Evolutionary conservation across 2,888 invertebrate species (phyloP).

Genomic region (Drosophila paracracens): DNA sequence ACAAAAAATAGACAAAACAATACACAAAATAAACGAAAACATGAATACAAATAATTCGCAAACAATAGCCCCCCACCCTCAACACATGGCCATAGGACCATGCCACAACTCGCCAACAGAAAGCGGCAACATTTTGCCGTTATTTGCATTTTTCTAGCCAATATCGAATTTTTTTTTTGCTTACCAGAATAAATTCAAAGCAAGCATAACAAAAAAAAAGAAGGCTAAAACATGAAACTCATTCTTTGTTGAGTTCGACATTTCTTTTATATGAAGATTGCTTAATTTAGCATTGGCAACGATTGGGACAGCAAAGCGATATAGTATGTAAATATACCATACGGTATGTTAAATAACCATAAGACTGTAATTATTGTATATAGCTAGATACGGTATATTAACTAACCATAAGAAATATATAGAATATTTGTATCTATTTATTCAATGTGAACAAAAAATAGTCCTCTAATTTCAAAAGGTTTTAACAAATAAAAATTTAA

Average conservation of each 20-base stretch:
- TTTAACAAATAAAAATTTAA: background rate
- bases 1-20: slow-evolving; percentile 3
- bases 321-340: background rate
- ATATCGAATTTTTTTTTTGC: slow-evolving; percentile 30
- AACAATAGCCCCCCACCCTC: slow-evolving; percentile 50
- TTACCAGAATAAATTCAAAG: slow-evolving; percentile 62
- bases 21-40: slow-evolving; percentile 34
- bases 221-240: slow-evolving; percentile 21
- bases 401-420: too few species aligned
- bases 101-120: slow-evolving; percentile 25
- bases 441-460: background rate
- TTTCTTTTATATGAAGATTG: slow-evolving; percentile 25
- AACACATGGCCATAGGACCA: background rate
- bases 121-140: slow-evolving; percentile 55
- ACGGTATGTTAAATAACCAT: background rate
- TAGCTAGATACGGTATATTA: background rate
- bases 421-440: background rate
- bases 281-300: slow-evolving; percentile 42
- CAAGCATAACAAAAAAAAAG: slow-evolving; percentile 10
- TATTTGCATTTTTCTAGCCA: slow-evolving; percentile 63
- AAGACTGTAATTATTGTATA: background rate
- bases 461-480: background rate
- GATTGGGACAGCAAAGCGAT: slow-evolving; percentile 7
- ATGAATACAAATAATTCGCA: slow-evolving; percentile 71
- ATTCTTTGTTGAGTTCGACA: slow-evolving; percentile 23